phyloP scores from a whole-genome alignment of 2,113 vertebrate genomes.

The Scatophagus argus region DNA sequence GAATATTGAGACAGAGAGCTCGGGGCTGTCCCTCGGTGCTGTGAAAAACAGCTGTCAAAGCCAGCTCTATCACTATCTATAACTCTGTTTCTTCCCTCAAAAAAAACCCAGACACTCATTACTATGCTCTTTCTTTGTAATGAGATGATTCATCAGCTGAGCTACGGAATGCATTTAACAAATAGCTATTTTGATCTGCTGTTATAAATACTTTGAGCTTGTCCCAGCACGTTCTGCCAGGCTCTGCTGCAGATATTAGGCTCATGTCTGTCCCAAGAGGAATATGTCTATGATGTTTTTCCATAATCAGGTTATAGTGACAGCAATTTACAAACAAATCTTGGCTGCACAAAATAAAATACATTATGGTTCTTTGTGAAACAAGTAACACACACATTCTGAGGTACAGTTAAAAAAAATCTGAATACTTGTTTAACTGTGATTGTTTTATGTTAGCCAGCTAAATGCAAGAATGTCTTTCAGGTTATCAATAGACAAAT shows the following conservation, averaged over 20 bases:
- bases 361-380: neutral
- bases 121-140: slow-evolving; percentile 1
- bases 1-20: slow-evolving; percentile 20
- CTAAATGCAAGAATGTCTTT: too few species aligned
- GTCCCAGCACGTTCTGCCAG: slow-evolving; percentile 31
- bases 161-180: slow-evolving; percentile 36
- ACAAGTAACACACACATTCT: neutral
- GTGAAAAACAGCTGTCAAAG: slow-evolving; percentile 28
- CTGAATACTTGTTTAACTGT: neutral
- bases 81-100: neutral
- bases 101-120: neutral
- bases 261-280: slow-evolving; percentile 14
- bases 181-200: slow-evolving; percentile 50
- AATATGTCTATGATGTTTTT: neutral
- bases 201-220: slow-evolving; percentile 52
- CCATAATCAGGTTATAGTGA: slow-evolving; percentile 15
- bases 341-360: neutral
- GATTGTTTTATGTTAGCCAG: neutral
- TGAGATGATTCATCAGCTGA: slow-evolving; percentile 44
- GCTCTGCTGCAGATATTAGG: slow-evolving; percentile 25
- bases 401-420: neutral
- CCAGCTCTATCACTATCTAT: neutral
- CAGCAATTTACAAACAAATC: neutral
- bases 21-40: neutral
- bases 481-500: neutral